A percentile compares a stretch with the other conserved stretches of the same genome.
These are phyloP conservation scores for Lordiphosa clarofinis DNA, from an alignment of 1,140 invertebrate genomes.

Conservation along the genomic window DNA sequence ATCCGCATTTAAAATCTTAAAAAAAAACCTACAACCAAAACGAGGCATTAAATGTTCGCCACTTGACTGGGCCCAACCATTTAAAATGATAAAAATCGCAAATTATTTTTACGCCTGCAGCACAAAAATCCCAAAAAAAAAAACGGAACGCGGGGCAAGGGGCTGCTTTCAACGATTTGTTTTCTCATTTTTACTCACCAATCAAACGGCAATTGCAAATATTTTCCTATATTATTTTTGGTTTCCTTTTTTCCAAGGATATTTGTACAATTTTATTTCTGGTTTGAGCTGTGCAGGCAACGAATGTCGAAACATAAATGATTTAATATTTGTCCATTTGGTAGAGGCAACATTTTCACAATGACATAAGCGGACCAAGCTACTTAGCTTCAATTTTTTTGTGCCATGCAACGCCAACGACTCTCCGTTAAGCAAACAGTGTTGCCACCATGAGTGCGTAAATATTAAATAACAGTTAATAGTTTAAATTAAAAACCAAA, in stretches of 20 bases:
- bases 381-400: no score
- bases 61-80: conserved; percentile 55
- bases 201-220: conserved; percentile 13
- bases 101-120: conserved; percentile 49
- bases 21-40: conserved; percentile 39
- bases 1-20: conserved; percentile 57
- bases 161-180: conserved; percentile 7
- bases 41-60: conserved; percentile 50
- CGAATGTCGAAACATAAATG: no score
- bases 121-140: neutral
- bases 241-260: neutral
- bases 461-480: no score
- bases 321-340: no score
- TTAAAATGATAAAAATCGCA: conserved; percentile 72
- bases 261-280: no score
- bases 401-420: no score
- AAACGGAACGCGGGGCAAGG: neutral
- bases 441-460: no score
- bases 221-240: neutral
- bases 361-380: no score
- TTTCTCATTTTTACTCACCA: conserved; percentile 31
- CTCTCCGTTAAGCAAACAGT: no score
- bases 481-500: no score
- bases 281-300: no score
- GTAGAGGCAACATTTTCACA: no score